These are phyloP conservation scores for Phenganax stokvisi DNA, from an alignment of 92 coral and sea anemone genomes.

Conservation along the genomic window DNA sequence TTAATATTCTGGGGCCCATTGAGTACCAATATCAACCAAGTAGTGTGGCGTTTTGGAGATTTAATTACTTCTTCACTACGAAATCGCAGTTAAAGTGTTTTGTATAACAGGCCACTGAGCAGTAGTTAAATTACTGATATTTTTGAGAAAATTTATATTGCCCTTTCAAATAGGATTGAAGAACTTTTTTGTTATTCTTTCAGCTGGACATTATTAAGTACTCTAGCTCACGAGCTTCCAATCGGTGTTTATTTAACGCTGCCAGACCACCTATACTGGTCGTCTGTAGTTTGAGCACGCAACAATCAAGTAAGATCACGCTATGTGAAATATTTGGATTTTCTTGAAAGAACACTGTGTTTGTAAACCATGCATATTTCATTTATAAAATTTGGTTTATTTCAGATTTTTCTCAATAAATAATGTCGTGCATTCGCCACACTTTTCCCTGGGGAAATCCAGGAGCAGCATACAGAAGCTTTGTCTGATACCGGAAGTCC, in stretches of 20 bases:
- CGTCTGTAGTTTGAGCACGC: constrained; percentile 13
- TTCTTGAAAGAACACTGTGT: neutral
- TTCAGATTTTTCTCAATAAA: neutral
- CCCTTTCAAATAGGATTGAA: neutral
- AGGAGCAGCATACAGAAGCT: neutral
- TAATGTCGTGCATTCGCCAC: neutral
- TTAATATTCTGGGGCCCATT: too few species aligned
- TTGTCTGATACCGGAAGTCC: constrained; percentile 10
- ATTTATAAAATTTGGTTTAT: neutral
- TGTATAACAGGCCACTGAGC: too few species aligned
- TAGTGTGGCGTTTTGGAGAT: too few species aligned
- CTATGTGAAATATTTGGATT: neutral
- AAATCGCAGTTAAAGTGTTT: too few species aligned
- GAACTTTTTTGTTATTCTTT: neutral
- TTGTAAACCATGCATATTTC: too few species aligned
- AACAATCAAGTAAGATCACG: neutral
- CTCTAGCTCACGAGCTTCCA: constrained; percentile 2
- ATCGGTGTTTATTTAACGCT: constrained; percentile 7
- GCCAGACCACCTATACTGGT: constrained; percentile 11
- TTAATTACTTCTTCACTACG: too few species aligned
- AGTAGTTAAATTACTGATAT: neutral
- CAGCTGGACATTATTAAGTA: constrained; percentile 11
- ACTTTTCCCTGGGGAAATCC: neutral
- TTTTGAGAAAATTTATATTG: neutral
- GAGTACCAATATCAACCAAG: too few species aligned